Base-by-base conservation (phyloP, 1,140 invertebrate species). In the Eriosoma lanigerum region DNA sequence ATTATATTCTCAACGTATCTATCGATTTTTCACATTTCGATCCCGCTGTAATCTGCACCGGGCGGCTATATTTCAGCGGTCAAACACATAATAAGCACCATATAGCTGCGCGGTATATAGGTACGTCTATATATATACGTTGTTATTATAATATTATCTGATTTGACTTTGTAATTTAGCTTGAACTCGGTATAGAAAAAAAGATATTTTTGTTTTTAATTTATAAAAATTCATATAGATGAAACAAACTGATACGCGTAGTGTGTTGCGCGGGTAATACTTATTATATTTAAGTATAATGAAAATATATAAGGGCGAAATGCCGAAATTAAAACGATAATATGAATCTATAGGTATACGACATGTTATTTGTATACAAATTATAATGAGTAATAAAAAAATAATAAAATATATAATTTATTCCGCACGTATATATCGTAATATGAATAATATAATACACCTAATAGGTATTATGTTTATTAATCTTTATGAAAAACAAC, bases 71-170 rank as follows among this genome's bases (percentile, higher is more conserved):
- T 44, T n/a, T 66, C 32, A 32, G 2, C 19, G 52, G n/a, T 32
- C 21, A 21, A 21, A 21, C 19, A 19, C 13, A 50, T 68, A 68
- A 66, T 13, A 29, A 64, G 62, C 19, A 24, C n/a, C n/a, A n/a
- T n/a, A n/a, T n/a, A n/a, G n/a, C n/a, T n/a, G n/a, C n/a, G n/a
- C n/a, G n/a, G n/a, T n/a, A 50, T 72, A 70, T 15, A 38, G 3
- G 32, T 38, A 38, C n/a, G n/a, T 38, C 32, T 38, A 70, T 50
- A n/a, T n/a, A n/a, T 72, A 56, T 44, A 56, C 26, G 52, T 75
- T 50, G 50, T 75, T 75, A 75, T 75, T 75, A 75, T 75, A 13
- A 10, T 62, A 75, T 72, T 76, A 76, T 76, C 50, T 24, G 72
- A 72, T 72, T 72, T 29, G 44, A 70, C 44, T 48, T 29, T 17